A percentile compares a stretch with the other conserved stretches of the same genome.
These are phyloP conservation scores for Conistra vaccinii DNA, from an alignment of 2,888 invertebrate genomes.

Conservation along the genomic window DNA sequence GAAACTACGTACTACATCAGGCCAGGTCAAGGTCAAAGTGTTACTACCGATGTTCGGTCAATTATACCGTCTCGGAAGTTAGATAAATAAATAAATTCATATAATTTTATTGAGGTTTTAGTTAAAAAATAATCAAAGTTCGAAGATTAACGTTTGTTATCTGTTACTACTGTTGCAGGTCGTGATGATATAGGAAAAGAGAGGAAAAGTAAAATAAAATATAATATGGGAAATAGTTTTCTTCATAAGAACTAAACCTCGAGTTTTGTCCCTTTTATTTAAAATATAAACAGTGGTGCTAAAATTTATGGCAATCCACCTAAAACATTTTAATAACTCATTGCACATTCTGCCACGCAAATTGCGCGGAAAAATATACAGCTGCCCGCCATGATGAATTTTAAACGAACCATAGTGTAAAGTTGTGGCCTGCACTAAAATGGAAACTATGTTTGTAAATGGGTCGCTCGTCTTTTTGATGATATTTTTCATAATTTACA, in stretches of 20 bases:
- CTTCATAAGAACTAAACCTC: not conserved
- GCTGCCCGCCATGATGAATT: conserved; percentile 45
- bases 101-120: not conserved
- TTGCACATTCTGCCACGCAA: conserved; percentile 33
- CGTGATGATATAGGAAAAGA: not conserved
- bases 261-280: not conserved
- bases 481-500: not conserved
- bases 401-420: conserved; percentile 35
- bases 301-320: conserved; percentile 18
- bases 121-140: not conserved
- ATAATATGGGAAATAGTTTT: not conserved
- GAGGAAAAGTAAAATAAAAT: not conserved
- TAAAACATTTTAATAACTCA: conserved; percentile 37
- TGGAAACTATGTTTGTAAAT: conserved; percentile 28
- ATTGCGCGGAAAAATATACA: conserved; percentile 30
- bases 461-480: not conserved
- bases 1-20: not conserved
- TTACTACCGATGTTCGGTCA: not conserved
- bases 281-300: not conserved
- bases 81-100: not conserved
- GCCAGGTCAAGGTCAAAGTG: not conserved
- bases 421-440: conserved; percentile 19
- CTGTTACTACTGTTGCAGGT: not conserved
- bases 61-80: not conserved
- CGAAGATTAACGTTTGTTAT: not conserved